phyloP scores from a whole-genome alignment of 1,140 invertebrate species.

The Drosophila truncata region DNA sequence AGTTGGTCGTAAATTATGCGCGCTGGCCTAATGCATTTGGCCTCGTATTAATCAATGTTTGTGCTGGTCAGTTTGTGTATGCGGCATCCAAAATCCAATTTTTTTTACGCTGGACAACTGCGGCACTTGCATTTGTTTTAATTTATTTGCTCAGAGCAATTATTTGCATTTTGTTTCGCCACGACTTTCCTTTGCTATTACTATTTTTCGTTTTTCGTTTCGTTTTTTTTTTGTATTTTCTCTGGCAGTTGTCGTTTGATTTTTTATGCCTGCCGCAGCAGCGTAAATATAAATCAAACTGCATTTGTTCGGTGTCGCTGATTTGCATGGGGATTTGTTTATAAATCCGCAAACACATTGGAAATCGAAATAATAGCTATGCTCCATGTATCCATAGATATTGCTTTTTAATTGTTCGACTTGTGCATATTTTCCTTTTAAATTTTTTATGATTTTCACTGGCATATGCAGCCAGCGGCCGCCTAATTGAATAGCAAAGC shows the following conservation, averaged over 20 bases:
- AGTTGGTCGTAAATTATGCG: slow-evolving; percentile 66
- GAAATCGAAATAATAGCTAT: slow-evolving; percentile 69
- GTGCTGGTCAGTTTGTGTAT: slow-evolving; percentile 38
- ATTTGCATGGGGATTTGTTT: slow-evolving; percentile 80
- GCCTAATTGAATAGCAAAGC: slow-evolving; percentile 46
- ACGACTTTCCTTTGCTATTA: slow-evolving; percentile 22
- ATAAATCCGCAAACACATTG: slow-evolving; percentile 69
- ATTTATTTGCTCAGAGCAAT: slow-evolving; percentile 73
- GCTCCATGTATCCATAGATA: slow-evolving; percentile 47
- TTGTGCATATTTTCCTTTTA: slow-evolving; percentile 41
- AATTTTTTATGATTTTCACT: slow-evolving; percentile 7
- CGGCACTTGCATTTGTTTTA: slow-evolving; percentile 47
- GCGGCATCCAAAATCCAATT: slow-evolving; percentile 35
- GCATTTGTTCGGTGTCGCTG: slow-evolving; percentile 58
- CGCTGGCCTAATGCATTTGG: slow-evolving; percentile 76
- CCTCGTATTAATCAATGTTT: slow-evolving; percentile 81
- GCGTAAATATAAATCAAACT: slow-evolving; percentile 75
- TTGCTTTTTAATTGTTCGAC: slow-evolving; percentile 75
- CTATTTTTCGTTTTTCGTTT: slow-evolving; percentile 29
- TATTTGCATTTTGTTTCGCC: slow-evolving; percentile 72
- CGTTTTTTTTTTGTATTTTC: slow-evolving; percentile 18
- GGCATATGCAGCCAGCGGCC: slow-evolving; percentile 36
- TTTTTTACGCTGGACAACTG: slow-evolving; percentile 52
- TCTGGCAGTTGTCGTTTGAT: slow-evolving; percentile 41
- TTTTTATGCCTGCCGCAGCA: slow-evolving; percentile 36